Percentiles rank a stretch among this genome's conserved stretches.
phyloP scores from a whole-genome alignment of 2,797 vertebrate genomes.

The Chiroxiphia lanceolata region DNA sequence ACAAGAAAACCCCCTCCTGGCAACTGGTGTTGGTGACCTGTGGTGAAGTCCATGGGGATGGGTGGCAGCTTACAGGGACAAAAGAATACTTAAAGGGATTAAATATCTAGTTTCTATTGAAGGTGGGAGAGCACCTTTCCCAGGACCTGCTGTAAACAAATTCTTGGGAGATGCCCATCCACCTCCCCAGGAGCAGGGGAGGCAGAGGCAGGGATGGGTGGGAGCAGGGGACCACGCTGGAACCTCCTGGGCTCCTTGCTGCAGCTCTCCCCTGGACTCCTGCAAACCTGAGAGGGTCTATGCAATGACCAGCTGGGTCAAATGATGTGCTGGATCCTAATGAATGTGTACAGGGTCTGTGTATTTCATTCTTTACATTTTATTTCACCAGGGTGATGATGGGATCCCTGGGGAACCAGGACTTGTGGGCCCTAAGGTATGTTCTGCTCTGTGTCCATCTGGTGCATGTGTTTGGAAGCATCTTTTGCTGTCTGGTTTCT shows the following conservation, averaged over 20 bases:
- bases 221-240: accelerated
- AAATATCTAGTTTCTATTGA: neutral
- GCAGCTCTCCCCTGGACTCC: neutral
- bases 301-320: neutral
- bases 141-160: neutral
- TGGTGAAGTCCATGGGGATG: neutral
- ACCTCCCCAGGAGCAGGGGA: neutral
- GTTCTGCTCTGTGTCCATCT: neutral
- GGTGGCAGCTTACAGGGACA: neutral
- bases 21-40: neutral
- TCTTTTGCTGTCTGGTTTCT: neutral
- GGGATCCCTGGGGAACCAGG: slow-evolving; percentile 84
- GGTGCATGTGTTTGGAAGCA: accelerated
- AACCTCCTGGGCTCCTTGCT: neutral
- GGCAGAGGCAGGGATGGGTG: neutral
- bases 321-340: neutral
- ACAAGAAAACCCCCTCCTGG: neutral
- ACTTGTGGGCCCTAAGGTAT: slow-evolving; percentile 83
- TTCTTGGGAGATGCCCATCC: neutral
- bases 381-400: slow-evolving; percentile 82
- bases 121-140: neutral
- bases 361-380: neutral
- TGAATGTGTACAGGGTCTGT: neutral
- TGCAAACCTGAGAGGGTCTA: neutral
- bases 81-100: neutral